Conservation (phyloP, 2,797 vertebrate genomes). For the Platalea minor region DNA sequence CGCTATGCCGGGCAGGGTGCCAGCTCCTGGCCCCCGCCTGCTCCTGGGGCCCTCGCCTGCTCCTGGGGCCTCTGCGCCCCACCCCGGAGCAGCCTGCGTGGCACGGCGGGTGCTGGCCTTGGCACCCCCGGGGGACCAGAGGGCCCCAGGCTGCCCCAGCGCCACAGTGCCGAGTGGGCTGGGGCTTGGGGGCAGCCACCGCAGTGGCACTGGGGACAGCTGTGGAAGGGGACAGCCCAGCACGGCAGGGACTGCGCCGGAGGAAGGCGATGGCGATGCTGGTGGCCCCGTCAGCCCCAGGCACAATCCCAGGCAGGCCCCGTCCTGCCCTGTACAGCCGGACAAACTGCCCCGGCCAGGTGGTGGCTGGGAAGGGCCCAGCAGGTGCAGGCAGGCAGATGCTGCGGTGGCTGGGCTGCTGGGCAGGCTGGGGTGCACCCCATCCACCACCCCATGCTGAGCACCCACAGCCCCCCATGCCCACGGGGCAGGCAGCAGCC, state of each 20-base stretch:
- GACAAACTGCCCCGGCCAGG: accelerated
- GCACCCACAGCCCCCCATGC: neutral
- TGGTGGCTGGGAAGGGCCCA: accelerated
- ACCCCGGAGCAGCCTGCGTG: neutral
- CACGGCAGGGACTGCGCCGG: accelerated
- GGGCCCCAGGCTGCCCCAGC: neutral
- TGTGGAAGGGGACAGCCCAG: neutral
- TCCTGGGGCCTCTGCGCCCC: neutral
- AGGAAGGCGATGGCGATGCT: accelerated
- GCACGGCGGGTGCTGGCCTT: neutral
- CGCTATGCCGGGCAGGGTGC: accelerated
- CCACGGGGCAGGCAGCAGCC: neutral
- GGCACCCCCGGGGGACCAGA: neutral
- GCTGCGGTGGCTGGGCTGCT: neutral
- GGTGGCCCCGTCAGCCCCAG: neutral
- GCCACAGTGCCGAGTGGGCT: accelerated
- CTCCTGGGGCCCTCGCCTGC: neutral
- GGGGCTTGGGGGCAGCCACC: neutral
- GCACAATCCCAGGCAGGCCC: neutral
- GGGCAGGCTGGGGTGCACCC: too few species aligned
- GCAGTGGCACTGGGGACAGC: accelerated
- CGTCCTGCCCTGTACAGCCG: neutral
- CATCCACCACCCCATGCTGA: neutral
- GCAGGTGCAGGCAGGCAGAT: neutral
- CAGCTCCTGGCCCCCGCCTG: neutral